Conservation (phyloP, 2,888 invertebrate genomes). For the Drosophila meridionalis region DNA sequence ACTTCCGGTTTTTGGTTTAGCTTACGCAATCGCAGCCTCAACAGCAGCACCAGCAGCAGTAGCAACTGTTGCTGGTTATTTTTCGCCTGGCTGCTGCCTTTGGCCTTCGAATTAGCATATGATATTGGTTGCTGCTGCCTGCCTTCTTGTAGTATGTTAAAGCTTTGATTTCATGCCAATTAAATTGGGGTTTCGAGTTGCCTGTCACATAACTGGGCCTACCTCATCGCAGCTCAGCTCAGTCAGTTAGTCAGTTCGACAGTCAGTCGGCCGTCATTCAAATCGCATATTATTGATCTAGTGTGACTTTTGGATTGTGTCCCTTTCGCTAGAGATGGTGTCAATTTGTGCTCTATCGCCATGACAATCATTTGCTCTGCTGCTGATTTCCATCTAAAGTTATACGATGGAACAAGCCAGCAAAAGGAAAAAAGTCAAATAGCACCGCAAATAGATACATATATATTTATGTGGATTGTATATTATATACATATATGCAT, state of each 20-base stretch:
- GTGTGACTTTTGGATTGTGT: slow-evolving; percentile 46
- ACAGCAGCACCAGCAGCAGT: slow-evolving; percentile 33
- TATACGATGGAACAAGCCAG: slow-evolving; percentile 39
- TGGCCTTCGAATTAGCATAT: slow-evolving; percentile 33
- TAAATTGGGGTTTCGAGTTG: slow-evolving; percentile 44
- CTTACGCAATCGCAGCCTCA: slow-evolving; percentile 21
- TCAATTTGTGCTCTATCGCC: slow-evolving; percentile 69
- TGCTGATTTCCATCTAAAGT: slow-evolving; percentile 73
- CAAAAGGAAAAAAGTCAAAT: slow-evolving; percentile 35
- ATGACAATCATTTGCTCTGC: slow-evolving; percentile 70
- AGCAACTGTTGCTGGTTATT: slow-evolving; percentile 46
- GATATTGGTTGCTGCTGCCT: slow-evolving; percentile 9
- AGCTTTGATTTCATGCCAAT: slow-evolving; percentile 53
- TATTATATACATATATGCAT: slow-evolving; percentile 22
- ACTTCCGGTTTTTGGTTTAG: slow-evolving; percentile 71
- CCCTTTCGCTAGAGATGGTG: slow-evolving; percentile 40
- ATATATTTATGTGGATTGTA: slow-evolving; percentile 13
- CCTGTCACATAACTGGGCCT: slow-evolving; percentile 48
- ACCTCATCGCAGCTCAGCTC: slow-evolving; percentile 21
- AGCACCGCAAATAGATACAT: slow-evolving; percentile 28
- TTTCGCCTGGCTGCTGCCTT: slow-evolving; percentile 16
- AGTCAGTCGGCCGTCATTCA: slow-evolving; percentile 54
- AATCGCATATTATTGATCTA: slow-evolving; percentile 76
- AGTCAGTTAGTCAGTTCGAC: slow-evolving; percentile 13
- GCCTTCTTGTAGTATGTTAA: slow-evolving; percentile 17